A percentile compares a stretch with the other conserved stretches of the same genome.
These are phyloP conservation scores for Camponotus vicinus DNA, from an alignment of 1,140 invertebrate genomes.

Conservation along the genomic window DNA sequence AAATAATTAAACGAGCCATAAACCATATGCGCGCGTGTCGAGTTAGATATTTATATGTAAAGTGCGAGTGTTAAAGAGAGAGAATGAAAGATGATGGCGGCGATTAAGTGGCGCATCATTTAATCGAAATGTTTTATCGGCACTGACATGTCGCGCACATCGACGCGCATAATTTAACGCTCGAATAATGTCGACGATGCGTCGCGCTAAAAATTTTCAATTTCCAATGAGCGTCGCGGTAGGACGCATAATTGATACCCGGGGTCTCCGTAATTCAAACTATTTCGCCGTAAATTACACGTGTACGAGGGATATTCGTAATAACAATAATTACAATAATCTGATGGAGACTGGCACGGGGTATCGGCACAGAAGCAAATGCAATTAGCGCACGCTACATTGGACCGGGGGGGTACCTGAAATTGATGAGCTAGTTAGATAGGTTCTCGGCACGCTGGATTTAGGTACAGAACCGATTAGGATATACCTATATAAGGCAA, in stretches of 20 bases:
- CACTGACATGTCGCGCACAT: background rate
- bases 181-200: slow-evolving; percentile 44
- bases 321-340: slow-evolving; percentile 64
- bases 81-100: slow-evolving; percentile 14
- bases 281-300: slow-evolving; percentile 59
- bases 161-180: slow-evolving; percentile 44
- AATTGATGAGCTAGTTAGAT: slow-evolving; percentile 63
- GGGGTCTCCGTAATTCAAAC: slow-evolving; percentile 52
- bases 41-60: background rate
- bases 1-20: background rate
- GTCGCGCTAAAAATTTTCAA: slow-evolving; percentile 45
- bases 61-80: background rate
- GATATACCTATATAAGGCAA: too few species aligned
- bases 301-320: slow-evolving; percentile 51
- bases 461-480: slow-evolving; percentile 28
- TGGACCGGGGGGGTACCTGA: slow-evolving; percentile 52
- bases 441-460: slow-evolving; percentile 52
- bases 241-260: slow-evolving; percentile 48
- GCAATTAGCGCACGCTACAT: slow-evolving; percentile 61
- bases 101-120: slow-evolving; percentile 27
- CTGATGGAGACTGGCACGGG: slow-evolving; percentile 52
- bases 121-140: slow-evolving; percentile 37
- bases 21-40: background rate
- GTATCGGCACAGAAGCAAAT: slow-evolving; percentile 57
- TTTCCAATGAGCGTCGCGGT: slow-evolving; percentile 51